Evolutionary conservation across 2,113 vertebrate genomes (phyloP).

Genomic region (Xenopus laevis): DNA sequence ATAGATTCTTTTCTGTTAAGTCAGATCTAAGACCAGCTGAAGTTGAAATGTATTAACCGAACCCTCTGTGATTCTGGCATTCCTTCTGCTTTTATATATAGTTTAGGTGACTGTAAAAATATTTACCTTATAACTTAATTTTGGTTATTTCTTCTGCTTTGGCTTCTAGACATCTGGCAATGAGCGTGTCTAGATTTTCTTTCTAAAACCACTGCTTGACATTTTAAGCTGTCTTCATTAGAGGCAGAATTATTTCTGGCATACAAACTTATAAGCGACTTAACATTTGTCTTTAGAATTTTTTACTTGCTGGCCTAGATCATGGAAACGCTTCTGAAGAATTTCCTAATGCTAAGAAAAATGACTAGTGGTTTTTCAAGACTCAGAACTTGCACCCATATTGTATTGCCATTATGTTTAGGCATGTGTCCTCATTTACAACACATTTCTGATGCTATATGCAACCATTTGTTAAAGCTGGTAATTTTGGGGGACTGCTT

Average conservation of each 20-base stretch:
- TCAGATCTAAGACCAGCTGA: no score
- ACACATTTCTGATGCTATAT: no score
- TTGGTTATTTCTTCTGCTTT: background rate
- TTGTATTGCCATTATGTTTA: no score
- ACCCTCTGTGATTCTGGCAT: no score
- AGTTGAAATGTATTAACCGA: no score
- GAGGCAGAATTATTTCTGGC: slow-evolving; percentile 20
- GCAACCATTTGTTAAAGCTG: no score
- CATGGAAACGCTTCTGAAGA: slow-evolving; percentile 28
- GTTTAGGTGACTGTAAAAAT: background rate
- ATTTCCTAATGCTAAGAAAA: slow-evolving; percentile 21
- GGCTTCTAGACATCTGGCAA: slow-evolving; percentile 14
- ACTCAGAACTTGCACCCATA: background rate
- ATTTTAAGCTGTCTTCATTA: slow-evolving; percentile 37
- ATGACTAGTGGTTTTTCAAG: slow-evolving; percentile 21
- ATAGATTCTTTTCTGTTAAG: no score
- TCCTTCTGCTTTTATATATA: background rate
- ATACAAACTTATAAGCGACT: slow-evolving; percentile 14
- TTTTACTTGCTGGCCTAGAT: slow-evolving; percentile 25
- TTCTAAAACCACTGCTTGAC: slow-evolving; percentile 38
- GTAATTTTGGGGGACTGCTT: no score
- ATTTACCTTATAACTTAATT: background rate
- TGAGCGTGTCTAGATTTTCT: slow-evolving; percentile 19
- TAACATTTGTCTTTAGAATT: slow-evolving; percentile 31
- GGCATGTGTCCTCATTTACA: no score